phyloP scores from a whole-genome alignment of 2,888 invertebrate species.

The Eumerus sabulonum region DNA sequence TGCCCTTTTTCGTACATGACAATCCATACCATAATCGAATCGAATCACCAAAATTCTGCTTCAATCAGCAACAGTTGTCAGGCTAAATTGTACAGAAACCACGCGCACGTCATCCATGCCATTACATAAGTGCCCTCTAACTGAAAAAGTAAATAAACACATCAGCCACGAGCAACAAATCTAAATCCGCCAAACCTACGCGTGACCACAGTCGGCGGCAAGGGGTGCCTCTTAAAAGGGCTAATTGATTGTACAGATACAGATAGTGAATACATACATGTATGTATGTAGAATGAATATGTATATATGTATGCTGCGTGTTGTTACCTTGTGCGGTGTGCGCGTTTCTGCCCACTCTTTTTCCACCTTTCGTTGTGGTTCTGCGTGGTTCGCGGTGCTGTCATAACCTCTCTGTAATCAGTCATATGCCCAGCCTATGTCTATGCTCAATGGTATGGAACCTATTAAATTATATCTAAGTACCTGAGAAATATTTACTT shows the following conservation, averaged over 20 bases:
- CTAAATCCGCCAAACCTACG: neutral
- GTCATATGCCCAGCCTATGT: constrained; percentile 7
- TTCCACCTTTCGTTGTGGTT: neutral
- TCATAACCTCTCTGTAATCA: constrained; percentile 10
- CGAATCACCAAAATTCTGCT: no score
- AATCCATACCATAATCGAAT: no score
- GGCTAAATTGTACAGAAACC: neutral
- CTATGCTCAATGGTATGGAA: constrained; percentile 18
- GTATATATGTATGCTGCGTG: neutral
- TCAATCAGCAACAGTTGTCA: constrained; percentile 17
- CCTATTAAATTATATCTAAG: constrained; percentile 31
- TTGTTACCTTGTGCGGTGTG: neutral
- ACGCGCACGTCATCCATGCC: constrained; percentile 18
- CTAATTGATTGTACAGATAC: constrained; percentile 33
- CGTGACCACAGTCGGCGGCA: neutral
- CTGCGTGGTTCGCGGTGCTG: neutral
- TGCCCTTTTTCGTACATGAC: no score
- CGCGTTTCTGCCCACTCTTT: constrained; percentile 6
- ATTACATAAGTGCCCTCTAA: constrained; percentile 45
- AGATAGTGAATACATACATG: neutral
- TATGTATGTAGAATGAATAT: no score
- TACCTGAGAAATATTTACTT: constrained; percentile 44
- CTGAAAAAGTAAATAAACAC: constrained; percentile 30
- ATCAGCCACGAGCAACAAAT: constrained; percentile 11
- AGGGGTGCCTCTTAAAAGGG: constrained; percentile 18